Evolutionary conservation across 2,888 invertebrate genomes (phyloP), one percentile per base, ranked within the genome.

Genomic region (Alsophila aescularia): DNA sequence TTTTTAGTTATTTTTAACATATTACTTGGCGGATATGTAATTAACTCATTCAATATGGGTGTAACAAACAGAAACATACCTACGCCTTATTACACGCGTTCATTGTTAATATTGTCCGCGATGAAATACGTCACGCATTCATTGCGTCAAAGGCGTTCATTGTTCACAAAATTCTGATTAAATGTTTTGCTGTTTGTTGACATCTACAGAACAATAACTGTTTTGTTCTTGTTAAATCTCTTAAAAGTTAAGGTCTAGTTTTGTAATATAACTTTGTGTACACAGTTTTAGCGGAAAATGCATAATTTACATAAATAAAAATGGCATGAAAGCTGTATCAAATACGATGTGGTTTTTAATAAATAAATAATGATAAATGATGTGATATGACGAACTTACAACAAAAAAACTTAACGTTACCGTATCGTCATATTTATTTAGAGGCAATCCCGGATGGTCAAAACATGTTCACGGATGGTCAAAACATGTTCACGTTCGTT

Each of bases 281-380:
- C 18, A 18, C 18, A 18, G 2, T 18, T 18, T 18, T 5, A 18
- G 2, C 3, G 5, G 5, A 24, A 55, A 55, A 55, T 50, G 50
- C 55, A 55, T 39, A 45, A 44, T 55, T 55, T 49, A 54, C 13
- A 4, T 18, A 18, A 18, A 18, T 5, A 18, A 24, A 24, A 45
- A 41, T 50, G 32, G n/a, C 24, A 44, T 35, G 41, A 47, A 35
- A 41, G 27, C 12, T 27, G 31, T 18, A 34, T 39, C 16, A 18
- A 50, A 35, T 34, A 43, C 15, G 24, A 54, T 34, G 34, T 7
- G 18, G 34, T 31, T 40, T 53, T 56, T 56, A 41, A 50, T 56
- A 21, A 41, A 56, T 56, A 56, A 56, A 56, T 56, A 51, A 51
- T 37, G 45, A 41, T 8, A 56, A 42, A 42, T n/a, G n/a, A n/a